A percentile compares a stretch with the other conserved stretches of the same genome.
phyloP scores from a whole-genome alignment of 2,797 vertebrate species.

The Thripadectes ignobilis region DNA sequence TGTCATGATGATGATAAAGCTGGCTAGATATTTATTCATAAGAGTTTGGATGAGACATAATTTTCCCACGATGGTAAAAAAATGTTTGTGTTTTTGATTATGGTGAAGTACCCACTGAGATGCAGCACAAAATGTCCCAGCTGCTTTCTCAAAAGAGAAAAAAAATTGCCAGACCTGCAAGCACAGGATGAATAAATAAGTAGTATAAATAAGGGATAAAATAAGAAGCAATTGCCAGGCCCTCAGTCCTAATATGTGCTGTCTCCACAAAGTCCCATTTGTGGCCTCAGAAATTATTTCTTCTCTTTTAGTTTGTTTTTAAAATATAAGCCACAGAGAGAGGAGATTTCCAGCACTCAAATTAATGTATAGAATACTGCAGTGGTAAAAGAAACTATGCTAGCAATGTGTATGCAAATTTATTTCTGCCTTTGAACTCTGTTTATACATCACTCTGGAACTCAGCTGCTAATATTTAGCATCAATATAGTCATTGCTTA shows the following conservation, averaged over 20 bases:
- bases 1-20: background rate
- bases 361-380: slow-evolving; percentile 18
- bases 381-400: slow-evolving; percentile 52
- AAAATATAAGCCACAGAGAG: slow-evolving; percentile 38
- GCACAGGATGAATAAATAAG: background rate
- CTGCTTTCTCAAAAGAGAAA: background rate
- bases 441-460: slow-evolving; percentile 43
- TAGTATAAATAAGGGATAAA: background rate
- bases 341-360: slow-evolving; percentile 6
- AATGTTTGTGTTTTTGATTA: background rate
- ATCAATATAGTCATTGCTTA: background rate
- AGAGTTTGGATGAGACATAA: background rate
- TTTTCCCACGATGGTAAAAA: background rate
- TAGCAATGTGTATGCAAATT: slow-evolving; percentile 40
- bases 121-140: background rate
- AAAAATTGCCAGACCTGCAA: background rate
- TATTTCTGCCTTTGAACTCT: slow-evolving; percentile 67
- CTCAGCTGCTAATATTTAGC: slow-evolving; percentile 41
- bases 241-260: background rate
- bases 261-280: slow-evolving; percentile 40
- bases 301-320: slow-evolving; percentile 51
- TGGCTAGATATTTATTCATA: background rate
- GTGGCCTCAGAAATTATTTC: slow-evolving; percentile 58
- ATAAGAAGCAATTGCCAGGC: background rate
- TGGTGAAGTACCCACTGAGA: background rate